Base-by-base conservation (phyloP, 2,113 vertebrate species). In the Dicerorhinus sumatrensis region DNA sequence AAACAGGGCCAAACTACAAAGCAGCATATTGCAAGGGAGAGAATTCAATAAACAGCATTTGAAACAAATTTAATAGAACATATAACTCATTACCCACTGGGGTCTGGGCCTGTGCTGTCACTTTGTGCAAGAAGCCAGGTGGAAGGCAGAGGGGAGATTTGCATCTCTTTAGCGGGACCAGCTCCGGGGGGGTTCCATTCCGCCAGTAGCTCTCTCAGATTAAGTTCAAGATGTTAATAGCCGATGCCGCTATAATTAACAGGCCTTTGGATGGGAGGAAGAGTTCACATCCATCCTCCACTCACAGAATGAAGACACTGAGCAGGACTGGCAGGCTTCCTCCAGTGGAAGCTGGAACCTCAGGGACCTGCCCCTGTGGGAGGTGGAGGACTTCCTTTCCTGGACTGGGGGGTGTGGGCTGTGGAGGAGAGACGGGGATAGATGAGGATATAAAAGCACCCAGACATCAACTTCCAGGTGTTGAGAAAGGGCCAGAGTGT, bases 211-310 rank as follows among this genome's bases (percentile, higher is more conserved):
- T 98, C 98, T 99, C 98, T 97, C 98, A 99, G 99, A 99, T 99
- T 98, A 98, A 98, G 99, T 99, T 99, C 99, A 99, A 99, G 99
- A 99, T 99, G 99, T 99, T 99, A 99, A 99, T 99, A 99, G 98
- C 95, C 93, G 98, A 94, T 97, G 98, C 98, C 98, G 98, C 98
- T 98, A 97, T 98, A 98, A 99, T 99, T 98, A 99, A 98, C 97
- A 98, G 98, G 98, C 96, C 97, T 98, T 98, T 96, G 92, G 95
- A 95, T 42, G 56, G 93, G 94, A 97, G 73, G 96, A 97, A 97
- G 97, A 98, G 96, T 98, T 98, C 98, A 98, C 97, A 98, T 97
- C 98, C 98, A 96, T 96, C 93, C 98, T 98, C 98, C 98, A 97
- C 97, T 98, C 98, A 98, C 94, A 98, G 99, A 99, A 99, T 99